phyloP scores from a whole-genome alignment of 2,797 vertebrate genomes.

The Phataginus tricuspis region DNA sequence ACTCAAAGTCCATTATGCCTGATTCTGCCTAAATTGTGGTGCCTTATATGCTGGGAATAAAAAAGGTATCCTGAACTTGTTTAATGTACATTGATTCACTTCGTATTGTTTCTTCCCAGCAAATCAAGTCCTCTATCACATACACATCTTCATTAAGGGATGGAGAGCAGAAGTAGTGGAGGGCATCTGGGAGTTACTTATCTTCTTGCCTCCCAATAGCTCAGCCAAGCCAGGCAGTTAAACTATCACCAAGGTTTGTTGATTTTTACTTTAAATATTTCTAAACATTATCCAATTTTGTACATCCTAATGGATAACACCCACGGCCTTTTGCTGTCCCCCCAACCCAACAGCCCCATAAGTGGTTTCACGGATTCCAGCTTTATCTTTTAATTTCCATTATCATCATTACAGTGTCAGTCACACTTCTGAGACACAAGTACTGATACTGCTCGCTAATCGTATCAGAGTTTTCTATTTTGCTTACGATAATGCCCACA shows the following conservation, averaged over 20 bases:
- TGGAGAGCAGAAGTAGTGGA: accelerated
- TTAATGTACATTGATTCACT: not conserved
- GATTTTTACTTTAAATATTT: not conserved
- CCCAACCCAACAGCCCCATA: not conserved
- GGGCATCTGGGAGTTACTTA: not conserved
- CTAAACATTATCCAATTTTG: not conserved
- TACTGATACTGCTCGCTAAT: not conserved
- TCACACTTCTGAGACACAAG: not conserved
- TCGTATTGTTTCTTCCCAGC: not conserved
- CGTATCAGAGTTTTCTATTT: not conserved
- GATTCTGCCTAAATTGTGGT: not conserved
- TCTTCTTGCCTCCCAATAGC: not conserved
- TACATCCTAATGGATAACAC: not conserved
- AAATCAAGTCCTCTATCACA: not conserved
- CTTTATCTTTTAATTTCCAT: not conserved
- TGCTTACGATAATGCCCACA: not conserved
- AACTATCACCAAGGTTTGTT: not conserved
- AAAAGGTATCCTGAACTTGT: not conserved
- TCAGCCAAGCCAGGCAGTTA: not conserved
- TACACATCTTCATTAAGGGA: not conserved
- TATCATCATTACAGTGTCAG: not conserved
- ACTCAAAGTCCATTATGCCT: not conserved
- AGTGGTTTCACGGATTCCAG: not conserved
- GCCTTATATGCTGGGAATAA: not conserved
- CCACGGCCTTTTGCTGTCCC: not conserved